Conservation (phyloP, 2,888 invertebrate genomes). For the Noctua fimbriata region DNA sequence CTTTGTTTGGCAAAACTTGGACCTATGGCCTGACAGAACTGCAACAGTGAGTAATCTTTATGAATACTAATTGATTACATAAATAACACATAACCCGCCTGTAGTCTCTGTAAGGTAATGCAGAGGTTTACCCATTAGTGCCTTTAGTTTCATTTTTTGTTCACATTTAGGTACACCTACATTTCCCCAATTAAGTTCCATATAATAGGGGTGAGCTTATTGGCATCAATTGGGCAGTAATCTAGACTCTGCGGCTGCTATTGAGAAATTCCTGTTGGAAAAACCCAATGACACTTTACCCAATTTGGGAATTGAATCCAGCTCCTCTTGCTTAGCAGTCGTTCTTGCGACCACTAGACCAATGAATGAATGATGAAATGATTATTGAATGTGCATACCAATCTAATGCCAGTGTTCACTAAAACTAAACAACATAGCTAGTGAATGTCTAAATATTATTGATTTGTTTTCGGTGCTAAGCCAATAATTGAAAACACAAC, state of each 20-base stretch:
- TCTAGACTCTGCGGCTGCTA: not conserved
- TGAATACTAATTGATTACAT: not conserved
- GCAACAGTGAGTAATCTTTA: conserved; percentile 90
- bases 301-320: not conserved
- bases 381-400: not conserved
- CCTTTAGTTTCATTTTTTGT: no score
- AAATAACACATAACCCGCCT: not conserved
- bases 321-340: not conserved
- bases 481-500: not conserved
- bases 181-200: not conserved
- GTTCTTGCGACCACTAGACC: not conserved
- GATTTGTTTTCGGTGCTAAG: no score
- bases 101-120: not conserved
- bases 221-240: not conserved
- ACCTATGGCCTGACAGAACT: conserved; percentile 92
- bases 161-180: not conserved
- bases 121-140: not conserved
- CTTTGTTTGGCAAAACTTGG: conserved; percentile 91
- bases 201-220: not conserved
- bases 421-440: not conserved
- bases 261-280: not conserved
- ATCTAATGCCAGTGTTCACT: not conserved
- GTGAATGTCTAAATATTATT: not conserved
- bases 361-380: no score
- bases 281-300: not conserved